Base-by-base conservation (phyloP, 2,888 invertebrate genomes). In the Eremobia ochroleuca region DNA sequence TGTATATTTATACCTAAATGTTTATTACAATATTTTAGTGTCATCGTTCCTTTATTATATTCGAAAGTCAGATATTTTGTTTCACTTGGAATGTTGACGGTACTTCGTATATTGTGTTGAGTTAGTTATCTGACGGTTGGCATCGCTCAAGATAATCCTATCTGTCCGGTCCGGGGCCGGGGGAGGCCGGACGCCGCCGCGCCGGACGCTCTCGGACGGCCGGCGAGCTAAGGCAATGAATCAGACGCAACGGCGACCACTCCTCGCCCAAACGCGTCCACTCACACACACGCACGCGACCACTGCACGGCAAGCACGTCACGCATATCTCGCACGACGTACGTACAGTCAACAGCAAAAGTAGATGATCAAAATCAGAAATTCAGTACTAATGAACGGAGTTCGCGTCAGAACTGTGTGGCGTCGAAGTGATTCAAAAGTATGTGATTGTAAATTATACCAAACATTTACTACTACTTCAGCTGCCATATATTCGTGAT, bases 91-190 rank as follows among this genome's bases (percentile, higher is more conserved):
- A n/a, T 58, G 49, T 49, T 78, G 67, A 52, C 64, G 43, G 40
- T 83, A 58, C 46, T 55, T 15, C 28, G 34, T 43, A 34, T 52
- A 73, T 52, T 81, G 74, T 46, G 74, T 52, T 40, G 66, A 69
- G 46, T 66, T 28, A 40, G 68, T 62, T 74, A 74, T 67, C 73
- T 40, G 52, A 25, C 67, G 74, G 66, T n/a, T 55, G 67, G 52
- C 46, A 79, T 79, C 76, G 70, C 78, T 77, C 70, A 71, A 78
- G 77, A 87, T 87, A 85, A 85, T 87, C 76, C 66, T 70, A 72
- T 80, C 61, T 67, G 64, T n/a, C 62, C 65, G 66, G 67, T 11
- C 21, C 6, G 18, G 49, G 58, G 79, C 40, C n/a, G 34, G 43
- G 18, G 34, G 25, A 34, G 25, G 11, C 49, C 31, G 55, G 64